phyloP scores from a whole-genome alignment of 1,140 invertebrate species.

The Vanessa atalanta region DNA sequence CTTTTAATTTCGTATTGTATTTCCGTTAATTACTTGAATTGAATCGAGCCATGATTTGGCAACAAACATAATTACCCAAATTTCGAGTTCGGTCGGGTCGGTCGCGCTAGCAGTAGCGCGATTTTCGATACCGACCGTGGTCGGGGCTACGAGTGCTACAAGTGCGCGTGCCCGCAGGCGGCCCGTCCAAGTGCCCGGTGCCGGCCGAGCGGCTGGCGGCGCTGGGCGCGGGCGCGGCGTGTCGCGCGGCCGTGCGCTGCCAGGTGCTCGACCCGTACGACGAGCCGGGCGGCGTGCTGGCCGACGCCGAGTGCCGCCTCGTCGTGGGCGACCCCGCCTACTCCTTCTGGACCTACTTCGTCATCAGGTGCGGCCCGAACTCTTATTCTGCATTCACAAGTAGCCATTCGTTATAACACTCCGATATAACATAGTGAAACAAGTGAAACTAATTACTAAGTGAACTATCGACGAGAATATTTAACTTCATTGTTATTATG shows the following conservation, averaged over 20 bases:
- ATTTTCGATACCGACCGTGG: too few species aligned
- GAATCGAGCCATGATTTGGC: too few species aligned
- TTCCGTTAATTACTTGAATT: too few species aligned
- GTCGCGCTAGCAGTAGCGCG: too few species aligned
- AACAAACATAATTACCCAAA: too few species aligned
- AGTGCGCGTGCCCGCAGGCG: constrained; percentile 39
- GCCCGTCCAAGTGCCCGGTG: constrained; percentile 59
- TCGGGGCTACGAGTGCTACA: too few species aligned
- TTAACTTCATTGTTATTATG: background rate
- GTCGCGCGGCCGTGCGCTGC: constrained; percentile 83
- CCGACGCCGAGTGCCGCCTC: constrained; percentile 84
- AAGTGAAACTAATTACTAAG: too few species aligned
- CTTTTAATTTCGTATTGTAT: too few species aligned
- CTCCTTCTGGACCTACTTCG: constrained; percentile 87
- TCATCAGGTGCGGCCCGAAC: constrained; percentile 71
- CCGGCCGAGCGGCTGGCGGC: constrained; percentile 51
- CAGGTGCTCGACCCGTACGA: constrained; percentile 85
- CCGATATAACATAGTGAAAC: too few species aligned
- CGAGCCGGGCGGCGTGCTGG: constrained; percentile 82
- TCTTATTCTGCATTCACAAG: too few species aligned
- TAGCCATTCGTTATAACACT: too few species aligned
- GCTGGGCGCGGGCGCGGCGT: constrained; percentile 57
- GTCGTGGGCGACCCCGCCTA: constrained; percentile 83
- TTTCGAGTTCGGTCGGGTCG: too few species aligned
- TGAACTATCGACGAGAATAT: background rate